Percentiles rank a stretch among this genome's conserved stretches.
These are phyloP conservation scores for Druon quercuslanigerum DNA, from an alignment of 1,140 invertebrate genomes.

Conservation along the genomic window DNA sequence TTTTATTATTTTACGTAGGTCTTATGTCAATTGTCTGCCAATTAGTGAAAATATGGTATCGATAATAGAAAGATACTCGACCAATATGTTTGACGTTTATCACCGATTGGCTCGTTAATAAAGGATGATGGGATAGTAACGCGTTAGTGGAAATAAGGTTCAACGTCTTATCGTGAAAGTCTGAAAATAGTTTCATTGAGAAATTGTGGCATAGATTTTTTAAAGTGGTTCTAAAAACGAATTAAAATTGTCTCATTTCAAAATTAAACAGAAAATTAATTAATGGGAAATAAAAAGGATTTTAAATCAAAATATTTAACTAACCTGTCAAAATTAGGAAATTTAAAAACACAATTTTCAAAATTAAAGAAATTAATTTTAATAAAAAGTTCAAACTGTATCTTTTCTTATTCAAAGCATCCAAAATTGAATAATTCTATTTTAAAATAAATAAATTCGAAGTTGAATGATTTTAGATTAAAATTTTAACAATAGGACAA, in stretches of 20 bases:
- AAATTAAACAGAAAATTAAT: too few species aligned
- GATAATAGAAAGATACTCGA: background rate
- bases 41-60: background rate
- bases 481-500: too few species aligned
- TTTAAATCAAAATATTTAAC: too few species aligned
- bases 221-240: background rate
- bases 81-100: background rate
- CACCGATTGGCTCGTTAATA: background rate
- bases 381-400: too few species aligned
- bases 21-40: background rate
- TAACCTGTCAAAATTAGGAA: too few species aligned
- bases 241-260: background rate
- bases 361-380: too few species aligned
- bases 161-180: background rate
- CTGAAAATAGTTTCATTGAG: constrained; percentile 10
- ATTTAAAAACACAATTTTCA: too few species aligned
- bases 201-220: background rate
- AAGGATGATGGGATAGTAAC: background rate
- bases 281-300: too few species aligned
- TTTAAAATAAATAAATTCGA: too few species aligned
- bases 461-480: too few species aligned
- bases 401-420: too few species aligned
- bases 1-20: background rate
- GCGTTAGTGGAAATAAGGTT: background rate
- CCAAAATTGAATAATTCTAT: too few species aligned